Base-by-base conservation (phyloP, 2,888 invertebrate species). In the Brachypterus glaber region DNA sequence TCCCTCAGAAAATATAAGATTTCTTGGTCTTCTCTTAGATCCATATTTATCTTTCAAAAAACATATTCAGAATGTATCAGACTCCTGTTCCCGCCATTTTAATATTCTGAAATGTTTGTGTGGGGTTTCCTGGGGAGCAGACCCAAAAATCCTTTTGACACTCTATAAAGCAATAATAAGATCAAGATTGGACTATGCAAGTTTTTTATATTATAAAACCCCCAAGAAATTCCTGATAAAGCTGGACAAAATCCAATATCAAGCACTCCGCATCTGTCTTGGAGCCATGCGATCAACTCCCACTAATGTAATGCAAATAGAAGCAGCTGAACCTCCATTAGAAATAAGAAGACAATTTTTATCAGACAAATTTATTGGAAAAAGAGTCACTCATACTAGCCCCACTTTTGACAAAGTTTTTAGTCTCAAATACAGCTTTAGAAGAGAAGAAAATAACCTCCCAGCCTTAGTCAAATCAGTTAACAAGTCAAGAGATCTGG, bases 231-330 rank as follows among this genome's bases (percentile, higher is more conserved):
- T 17, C 3, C 7, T 29, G 2, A 8, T 9, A 3, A 30, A 35
- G 17, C 16, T 39, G 2, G 31, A 39, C 17, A 35, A n/a, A 12
- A 21, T 31, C n/a, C 39, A 39, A 12, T 39, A 30, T 12, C 21
- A 34, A 29, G 30, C 30, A 4, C 12, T 39, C 8, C 17, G 30
- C 14, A 18, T 30, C 9, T 11, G 21, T 4, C 9, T 21, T 18
- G 39, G 39, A 0, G 13, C 11, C 7, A 39, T 40, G 40, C 25
- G 17, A 17, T 32, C 40, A 4, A 39, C 41, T n/a, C 37, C 41
- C 5, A 39, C 13, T 2, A 17, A 36, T n/a, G 7, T 4, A 4
- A n/a, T 40, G 12, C n/a, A 36, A 15, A 17, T 13, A 13, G 40
- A 40, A 26, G 15, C 24, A 18, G 36, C 30, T 30, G 35, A 40